Base-by-base conservation (phyloP, 2,113 vertebrate genomes). In the Bungarus multicinctus region DNA sequence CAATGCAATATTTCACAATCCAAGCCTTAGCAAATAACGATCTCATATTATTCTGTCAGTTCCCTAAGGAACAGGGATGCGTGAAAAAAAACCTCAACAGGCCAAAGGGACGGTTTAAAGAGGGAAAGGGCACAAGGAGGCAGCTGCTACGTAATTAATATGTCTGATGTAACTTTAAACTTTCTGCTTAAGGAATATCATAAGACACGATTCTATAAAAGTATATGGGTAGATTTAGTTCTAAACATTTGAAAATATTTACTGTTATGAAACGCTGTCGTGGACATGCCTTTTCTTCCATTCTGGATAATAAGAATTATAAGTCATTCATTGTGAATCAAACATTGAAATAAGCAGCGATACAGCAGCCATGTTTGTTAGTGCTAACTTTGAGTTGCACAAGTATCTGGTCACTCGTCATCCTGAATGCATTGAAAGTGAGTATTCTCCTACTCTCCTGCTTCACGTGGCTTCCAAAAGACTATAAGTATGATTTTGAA, bases 131-230 rank as follows among this genome's bases (percentile, higher is more conserved):
- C 58, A 69, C 50, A 90, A 87, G 85, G 34, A 91, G 47, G 39
- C 52, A 91, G 60, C 93, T 89, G 90, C 58, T 87, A 85, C 10
- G 53, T 57, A 87, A 85, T 85, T 53, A 88, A 91, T 88, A 58
- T 43, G 30, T 91, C 25, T 60, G 16, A 27, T 50, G 45, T 87
- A 93, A 57, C 30, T 50, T 54, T 88, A 91, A 57, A 57, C 93
- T 93, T 93, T 93, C 34, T 55, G n/a, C 86, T 81, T 53, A 52
- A 91, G 60, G 55, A 39, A 85, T 34, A 93, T 54, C 81, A 64
- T 43, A n/a, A 25, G 45, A 45, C 12, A 47, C 3, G 20, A 34
- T 39, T 60, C 87, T 60, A 27, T 52, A 74, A 88, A 43, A 23
- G 57, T 23, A 34, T 22, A 85, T 50, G 43, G 11, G 43, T 85